Conservation (phyloP, 2,113 vertebrate species). For the Actinemys pallida region DNA sequence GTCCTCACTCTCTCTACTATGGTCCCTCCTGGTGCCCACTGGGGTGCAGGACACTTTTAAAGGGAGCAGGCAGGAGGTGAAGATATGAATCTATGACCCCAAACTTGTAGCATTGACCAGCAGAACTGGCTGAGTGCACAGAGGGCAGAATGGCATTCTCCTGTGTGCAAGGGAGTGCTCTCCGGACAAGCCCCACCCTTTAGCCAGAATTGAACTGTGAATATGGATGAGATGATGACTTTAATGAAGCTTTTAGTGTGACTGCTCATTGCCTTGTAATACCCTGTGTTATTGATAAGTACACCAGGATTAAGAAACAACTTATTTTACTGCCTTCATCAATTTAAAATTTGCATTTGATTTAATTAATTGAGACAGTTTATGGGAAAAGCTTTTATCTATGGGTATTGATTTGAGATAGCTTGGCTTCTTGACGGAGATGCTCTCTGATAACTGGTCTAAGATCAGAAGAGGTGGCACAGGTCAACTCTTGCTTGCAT, state of each 20-base stretch:
- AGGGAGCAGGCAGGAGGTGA: neutral
- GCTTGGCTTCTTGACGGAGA: constrained; percentile 70
- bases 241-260: constrained; percentile 57
- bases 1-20: neutral
- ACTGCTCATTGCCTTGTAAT: neutral
- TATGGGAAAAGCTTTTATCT: constrained; percentile 87
- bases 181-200: neutral
- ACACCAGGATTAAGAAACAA: constrained; percentile 65
- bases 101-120: neutral
- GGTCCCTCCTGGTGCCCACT: neutral
- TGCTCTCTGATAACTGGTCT: constrained; percentile 70
- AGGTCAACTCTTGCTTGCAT: constrained; percentile 73
- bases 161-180: neutral
- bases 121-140: neutral
- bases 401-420: constrained; percentile 67
- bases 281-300: constrained; percentile 70
- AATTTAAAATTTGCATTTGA: constrained; percentile 77
- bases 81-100: neutral
- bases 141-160: neutral
- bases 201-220: neutral
- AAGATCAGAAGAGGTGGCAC: constrained; percentile 60
- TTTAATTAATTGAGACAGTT: constrained; percentile 81
- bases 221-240: neutral
- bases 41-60: neutral
- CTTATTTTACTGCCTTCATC: constrained; percentile 77